These are phyloP conservation scores for Montifringilla adamsi DNA, from an alignment of 2,113 vertebrate species.

Conservation along the genomic window DNA sequence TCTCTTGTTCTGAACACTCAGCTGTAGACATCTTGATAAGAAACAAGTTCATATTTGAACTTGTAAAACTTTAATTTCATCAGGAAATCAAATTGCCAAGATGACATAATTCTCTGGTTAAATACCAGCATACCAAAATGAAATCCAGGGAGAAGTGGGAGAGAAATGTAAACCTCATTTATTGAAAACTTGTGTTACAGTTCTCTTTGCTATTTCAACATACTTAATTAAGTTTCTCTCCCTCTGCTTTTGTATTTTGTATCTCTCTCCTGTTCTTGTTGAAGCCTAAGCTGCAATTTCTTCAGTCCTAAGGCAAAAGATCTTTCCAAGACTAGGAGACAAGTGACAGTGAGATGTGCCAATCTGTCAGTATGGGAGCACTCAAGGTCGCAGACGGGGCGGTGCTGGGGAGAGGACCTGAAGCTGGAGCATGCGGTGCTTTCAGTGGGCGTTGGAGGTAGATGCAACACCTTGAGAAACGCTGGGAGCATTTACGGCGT, in stretches of 20 bases:
- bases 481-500: rapidly evolving
- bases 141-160: background rate
- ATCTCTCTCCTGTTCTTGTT: background rate
- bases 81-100: background rate
- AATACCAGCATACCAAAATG: background rate
- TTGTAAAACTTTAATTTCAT: background rate
- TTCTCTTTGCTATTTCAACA: background rate
- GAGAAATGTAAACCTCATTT: background rate
- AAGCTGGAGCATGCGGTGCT: background rate
- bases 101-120: background rate
- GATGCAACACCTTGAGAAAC: background rate
- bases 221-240: background rate
- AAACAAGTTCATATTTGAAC: background rate
- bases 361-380: background rate
- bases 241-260: background rate
- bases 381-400: background rate
- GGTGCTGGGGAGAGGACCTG: background rate
- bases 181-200: background rate
- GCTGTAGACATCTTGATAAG: background rate
- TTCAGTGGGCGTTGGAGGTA: background rate
- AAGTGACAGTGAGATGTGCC: background rate
- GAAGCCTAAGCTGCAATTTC: background rate
- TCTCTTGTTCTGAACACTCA: background rate
- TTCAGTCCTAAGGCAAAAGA: background rate
- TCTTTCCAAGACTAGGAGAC: background rate